Evolutionary conservation across 2,113 vertebrate genomes (phyloP).

Genomic region (Phycodurus eques): DNA sequence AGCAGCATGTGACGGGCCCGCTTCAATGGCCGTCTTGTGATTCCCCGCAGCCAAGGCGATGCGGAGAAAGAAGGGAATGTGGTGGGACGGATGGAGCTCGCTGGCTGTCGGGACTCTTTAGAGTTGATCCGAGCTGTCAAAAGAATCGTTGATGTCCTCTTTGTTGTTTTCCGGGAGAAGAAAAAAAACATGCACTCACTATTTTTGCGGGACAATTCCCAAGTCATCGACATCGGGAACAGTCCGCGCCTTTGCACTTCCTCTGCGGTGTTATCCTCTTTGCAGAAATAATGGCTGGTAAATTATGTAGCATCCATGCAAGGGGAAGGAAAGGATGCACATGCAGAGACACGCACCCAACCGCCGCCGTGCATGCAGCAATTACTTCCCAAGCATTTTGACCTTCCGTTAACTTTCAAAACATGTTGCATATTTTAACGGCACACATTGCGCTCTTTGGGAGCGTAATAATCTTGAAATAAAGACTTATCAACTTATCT

Average conservation of each 20-base stretch:
- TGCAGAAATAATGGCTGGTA: slow-evolving; percentile 52
- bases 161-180: neutral
- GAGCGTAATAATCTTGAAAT: slow-evolving; percentile 13
- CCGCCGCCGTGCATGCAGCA: slow-evolving; percentile 9
- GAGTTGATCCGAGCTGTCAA: neutral
- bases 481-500: neutral
- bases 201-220: neutral
- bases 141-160: slow-evolving; percentile 2
- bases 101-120: neutral
- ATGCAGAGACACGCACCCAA: slow-evolving; percentile 20
- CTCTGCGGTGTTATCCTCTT: slow-evolving; percentile 9
- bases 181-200: neutral
- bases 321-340: slow-evolving; percentile 7
- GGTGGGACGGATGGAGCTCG: neutral
- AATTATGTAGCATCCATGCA: slow-evolving; percentile 59
- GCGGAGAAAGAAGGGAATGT: slow-evolving; percentile 29
- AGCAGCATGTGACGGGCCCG: slow-evolving; percentile 61
- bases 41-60: slow-evolving; percentile 28
- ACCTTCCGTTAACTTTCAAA: slow-evolving; percentile 50
- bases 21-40: slow-evolving; percentile 50
- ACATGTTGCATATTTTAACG: slow-evolving; percentile 38
- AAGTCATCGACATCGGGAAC: slow-evolving; percentile 7
- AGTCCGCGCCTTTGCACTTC: neutral
- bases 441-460: slow-evolving; percentile 11
- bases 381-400: slow-evolving; percentile 29